phyloP scores from a whole-genome alignment of 2,797 vertebrate genomes.

The Heterohyrax brucei region DNA sequence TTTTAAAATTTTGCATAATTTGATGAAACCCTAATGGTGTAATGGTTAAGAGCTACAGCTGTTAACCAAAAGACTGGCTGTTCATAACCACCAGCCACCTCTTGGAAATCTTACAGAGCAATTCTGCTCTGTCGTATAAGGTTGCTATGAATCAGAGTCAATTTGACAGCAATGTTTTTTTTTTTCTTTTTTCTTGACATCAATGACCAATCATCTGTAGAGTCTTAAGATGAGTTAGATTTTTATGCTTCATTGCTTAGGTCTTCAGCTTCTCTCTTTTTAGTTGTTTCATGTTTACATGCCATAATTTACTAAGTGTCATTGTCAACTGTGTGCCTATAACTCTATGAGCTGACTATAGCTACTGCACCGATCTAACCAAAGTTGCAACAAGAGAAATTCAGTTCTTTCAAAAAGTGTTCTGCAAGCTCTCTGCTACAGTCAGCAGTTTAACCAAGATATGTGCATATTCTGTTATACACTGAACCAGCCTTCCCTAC shows the following conservation, averaged over 20 bases:
- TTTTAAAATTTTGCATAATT: background rate
- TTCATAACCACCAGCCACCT: too few relatives aligned
- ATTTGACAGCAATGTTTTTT: too few relatives aligned
- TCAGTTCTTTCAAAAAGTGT: background rate
- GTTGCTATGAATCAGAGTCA: too few relatives aligned
- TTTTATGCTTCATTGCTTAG: background rate
- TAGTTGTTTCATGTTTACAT: background rate
- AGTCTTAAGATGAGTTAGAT: background rate
- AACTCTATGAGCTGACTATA: background rate
- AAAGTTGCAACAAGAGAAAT: background rate
- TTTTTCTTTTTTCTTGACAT: background rate
- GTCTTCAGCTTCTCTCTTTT: background rate
- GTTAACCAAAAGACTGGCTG: too few relatives aligned
- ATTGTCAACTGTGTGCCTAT: background rate
- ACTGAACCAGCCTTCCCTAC: background rate
- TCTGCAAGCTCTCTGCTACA: background rate
- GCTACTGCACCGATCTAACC: background rate
- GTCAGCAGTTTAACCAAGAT: background rate
- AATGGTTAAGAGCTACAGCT: too few relatives aligned
- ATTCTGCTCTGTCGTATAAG: too few relatives aligned
- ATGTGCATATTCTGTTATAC: background rate
- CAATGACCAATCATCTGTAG: background rate
- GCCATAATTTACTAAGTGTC: slow-evolving; percentile 23
- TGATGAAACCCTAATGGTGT: too few relatives aligned
- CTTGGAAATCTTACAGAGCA: too few relatives aligned